Percentiles rank a stretch among this genome's conserved stretches.
Evolutionary conservation across 1,140 invertebrate species (phyloP).

Genomic region (Pseudomyrmex dendroicus): DNA sequence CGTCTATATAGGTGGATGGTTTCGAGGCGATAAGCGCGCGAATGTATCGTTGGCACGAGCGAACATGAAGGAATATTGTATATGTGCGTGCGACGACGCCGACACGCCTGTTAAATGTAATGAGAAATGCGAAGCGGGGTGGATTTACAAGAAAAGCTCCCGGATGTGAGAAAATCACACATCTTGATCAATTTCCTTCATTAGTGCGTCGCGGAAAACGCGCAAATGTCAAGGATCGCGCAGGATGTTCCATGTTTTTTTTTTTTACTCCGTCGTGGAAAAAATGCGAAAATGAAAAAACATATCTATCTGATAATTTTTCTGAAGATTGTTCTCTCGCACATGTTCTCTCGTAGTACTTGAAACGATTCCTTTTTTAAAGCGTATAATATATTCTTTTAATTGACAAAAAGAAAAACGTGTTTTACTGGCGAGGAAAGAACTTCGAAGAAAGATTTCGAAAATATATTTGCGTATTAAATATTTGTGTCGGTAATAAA

Average conservation of each 20-base stretch:
- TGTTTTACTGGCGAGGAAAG: no score
- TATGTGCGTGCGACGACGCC: slow-evolving; percentile 54
- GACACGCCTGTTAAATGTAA: slow-evolving; percentile 59
- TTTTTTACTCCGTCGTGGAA: not conserved
- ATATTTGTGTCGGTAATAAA: no score
- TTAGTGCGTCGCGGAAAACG: slow-evolving; percentile 34
- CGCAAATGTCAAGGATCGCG: not conserved
- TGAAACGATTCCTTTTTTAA: no score
- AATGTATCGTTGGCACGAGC: slow-evolving; percentile 46
- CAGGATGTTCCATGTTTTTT: not conserved
- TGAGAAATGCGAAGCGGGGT: slow-evolving; percentile 44
- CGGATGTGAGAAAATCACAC: slow-evolving; percentile 65
- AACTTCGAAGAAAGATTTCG: no score
- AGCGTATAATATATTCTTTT: no score
- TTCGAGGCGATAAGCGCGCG: slow-evolving; percentile 69
- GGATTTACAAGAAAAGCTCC: slow-evolving; percentile 66
- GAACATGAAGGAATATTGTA: slow-evolving; percentile 60
- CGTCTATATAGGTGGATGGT: slow-evolving; percentile 55
- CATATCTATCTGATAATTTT: no score
- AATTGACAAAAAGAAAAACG: no score
- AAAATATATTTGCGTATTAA: no score
- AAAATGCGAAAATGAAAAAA: not conserved
- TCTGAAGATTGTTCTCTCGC: no score
- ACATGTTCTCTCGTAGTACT: no score
- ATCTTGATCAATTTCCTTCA: slow-evolving; percentile 70